Evolutionary conservation across 2,113 vertebrate genomes (phyloP), one percentile per base, ranked within the genome.

Genomic region (Labeo catla): DNA sequence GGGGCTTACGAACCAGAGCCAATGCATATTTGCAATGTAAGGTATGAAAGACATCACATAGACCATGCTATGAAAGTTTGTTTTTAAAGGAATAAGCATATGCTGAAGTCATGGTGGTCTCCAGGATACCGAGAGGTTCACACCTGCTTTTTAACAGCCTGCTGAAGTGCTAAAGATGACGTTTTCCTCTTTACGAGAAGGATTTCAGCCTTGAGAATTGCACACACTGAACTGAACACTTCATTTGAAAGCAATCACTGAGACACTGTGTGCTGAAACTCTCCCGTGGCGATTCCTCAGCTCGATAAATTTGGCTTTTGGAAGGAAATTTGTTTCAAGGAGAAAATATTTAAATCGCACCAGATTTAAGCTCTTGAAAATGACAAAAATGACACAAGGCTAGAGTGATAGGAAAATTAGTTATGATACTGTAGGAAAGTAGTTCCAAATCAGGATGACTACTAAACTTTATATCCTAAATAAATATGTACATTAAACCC

Each of bases 121-220:
- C 65, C 76, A 86, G 86, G 86, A 89, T 84, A 83, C 73, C 2
- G 81, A 86, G 21, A 77, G 74, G 70, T 89, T 90, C 81, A 86
- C 90, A 91, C 89, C 87, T 90, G 90, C 89, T 84, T 87, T 84
- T 90, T 88, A 90, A 89, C 78, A 76, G 79, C 87, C 87, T 80
- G 87, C 86, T 88, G 82, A 90, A 91, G 87, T 91, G 82, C 80
- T 87, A 87, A 90, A 77, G 68, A 88, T 83, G 76, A 77, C 52
- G 81, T 84, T 86, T 81, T 73, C 36, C 39, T 84, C 61, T 84
- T 90, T 88, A 89, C 45, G 73, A 87, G 81, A 82, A 83, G 74
- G 72, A 88, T 72, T 83, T 77, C 50, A 86, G 87, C 43, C 81
- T 61, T 39, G 79, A 85, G 68, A 88, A 65, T 77, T 61, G n/a